phyloP scores from a whole-genome alignment of 1,140 invertebrate species.

The Leptonema lineaticorne region DNA sequence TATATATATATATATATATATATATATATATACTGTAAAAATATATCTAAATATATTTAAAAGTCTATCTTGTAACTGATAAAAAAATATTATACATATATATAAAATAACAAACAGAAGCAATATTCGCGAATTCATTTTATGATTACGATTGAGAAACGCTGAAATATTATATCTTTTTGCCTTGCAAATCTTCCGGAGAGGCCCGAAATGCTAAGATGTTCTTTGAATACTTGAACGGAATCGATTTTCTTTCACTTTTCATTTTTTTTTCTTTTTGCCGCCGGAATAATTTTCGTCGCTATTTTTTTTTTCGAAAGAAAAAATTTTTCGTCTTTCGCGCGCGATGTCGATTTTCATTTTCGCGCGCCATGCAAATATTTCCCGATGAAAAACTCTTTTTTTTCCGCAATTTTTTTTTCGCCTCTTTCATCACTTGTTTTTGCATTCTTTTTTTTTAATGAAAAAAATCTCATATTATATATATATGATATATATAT shows the following conservation, averaged over 20 bases:
- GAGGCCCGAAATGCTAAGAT: constrained; percentile 1
- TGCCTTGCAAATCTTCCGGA: constrained; percentile 13
- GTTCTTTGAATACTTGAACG: constrained; percentile 13
- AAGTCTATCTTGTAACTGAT: too few relatives aligned
- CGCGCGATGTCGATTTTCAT: not conserved
- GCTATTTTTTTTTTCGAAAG: not conserved
- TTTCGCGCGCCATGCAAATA: too few relatives aligned
- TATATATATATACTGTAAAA: too few relatives aligned
- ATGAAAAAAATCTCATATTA: too few relatives aligned
- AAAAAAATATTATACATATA: too few relatives aligned
- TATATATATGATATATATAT: too few relatives aligned
- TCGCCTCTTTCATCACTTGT: too few relatives aligned
- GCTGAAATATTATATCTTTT: constrained; percentile 6
- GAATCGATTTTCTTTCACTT: constrained; percentile 19
- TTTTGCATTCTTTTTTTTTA: too few relatives aligned
- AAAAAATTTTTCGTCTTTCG: not conserved
- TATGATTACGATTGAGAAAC: not conserved
- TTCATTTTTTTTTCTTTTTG: constrained; percentile 1
- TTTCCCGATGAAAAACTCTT: too few relatives aligned
- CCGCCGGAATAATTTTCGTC: constrained; percentile 4
- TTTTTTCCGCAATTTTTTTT: not conserved
- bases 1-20: too few relatives aligned
- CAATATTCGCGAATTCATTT: not conserved
- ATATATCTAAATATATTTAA: too few relatives aligned
- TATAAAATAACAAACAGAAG: not conserved